Evolutionary conservation across 2,888 invertebrate species (phyloP).

Genomic region (Ferrisia virgata): DNA sequence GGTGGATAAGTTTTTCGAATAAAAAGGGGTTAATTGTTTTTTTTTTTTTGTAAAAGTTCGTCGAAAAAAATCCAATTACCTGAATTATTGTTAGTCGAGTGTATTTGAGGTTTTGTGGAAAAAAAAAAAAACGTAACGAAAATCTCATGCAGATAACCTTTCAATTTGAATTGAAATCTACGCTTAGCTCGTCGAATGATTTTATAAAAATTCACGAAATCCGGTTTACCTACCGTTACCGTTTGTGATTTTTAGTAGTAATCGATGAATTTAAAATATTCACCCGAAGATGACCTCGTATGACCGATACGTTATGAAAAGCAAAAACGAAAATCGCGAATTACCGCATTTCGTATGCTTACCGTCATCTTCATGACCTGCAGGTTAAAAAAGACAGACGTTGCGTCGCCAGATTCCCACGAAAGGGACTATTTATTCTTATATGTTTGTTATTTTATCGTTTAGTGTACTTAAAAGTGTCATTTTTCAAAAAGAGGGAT

Average conservation of each 20-base stretch:
- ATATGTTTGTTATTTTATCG: constrained; percentile 30
- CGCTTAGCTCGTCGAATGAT: neutral
- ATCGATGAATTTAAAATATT: neutral
- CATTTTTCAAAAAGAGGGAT: constrained; percentile 26
- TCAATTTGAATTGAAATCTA: neutral
- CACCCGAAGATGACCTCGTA: neutral
- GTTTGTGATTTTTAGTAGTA: neutral
- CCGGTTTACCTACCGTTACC: neutral
- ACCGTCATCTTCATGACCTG: neutral
- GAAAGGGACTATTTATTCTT: constrained; percentile 12
- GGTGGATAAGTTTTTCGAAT: neutral
- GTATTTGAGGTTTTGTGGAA: no score
- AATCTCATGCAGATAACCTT: no score
- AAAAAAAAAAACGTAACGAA: no score
- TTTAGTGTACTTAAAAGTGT: neutral
- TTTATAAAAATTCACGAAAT: neutral
- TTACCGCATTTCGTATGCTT: neutral
- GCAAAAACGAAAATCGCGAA: neutral
- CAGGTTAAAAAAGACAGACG: constrained; percentile 18
- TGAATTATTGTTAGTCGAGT: no score
- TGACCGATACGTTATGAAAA: neutral
- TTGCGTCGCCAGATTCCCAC: constrained; percentile 1
- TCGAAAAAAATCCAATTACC: no score
- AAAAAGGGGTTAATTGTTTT: no score
- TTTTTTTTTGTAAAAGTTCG: no score